These are phyloP conservation scores for Tichodroma muraria DNA, from an alignment of 2,113 vertebrate species.

Conservation along the genomic window DNA sequence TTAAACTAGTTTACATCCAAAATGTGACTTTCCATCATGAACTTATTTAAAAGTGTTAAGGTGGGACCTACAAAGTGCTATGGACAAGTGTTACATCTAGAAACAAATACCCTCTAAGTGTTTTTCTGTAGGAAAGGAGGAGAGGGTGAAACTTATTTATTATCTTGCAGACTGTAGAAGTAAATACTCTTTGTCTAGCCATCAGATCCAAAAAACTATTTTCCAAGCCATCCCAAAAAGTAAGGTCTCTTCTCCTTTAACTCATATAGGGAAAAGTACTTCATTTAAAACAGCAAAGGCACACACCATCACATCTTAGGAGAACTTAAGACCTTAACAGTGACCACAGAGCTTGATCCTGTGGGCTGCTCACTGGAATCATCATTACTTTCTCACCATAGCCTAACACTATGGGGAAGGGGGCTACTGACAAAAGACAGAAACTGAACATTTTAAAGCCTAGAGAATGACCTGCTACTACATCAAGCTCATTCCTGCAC, in stretches of 20 bases:
- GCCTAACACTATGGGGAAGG: not conserved
- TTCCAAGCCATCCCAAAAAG: not conserved
- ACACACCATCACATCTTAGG: not conserved
- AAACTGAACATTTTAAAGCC: not conserved
- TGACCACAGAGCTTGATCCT: not conserved
- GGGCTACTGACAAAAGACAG: not conserved
- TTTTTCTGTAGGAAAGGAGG: not conserved
- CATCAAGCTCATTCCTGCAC: not conserved
- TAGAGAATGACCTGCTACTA: not conserved
- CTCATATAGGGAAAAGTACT: not conserved
- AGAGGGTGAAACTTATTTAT: not conserved
- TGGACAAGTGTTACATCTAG: not conserved
- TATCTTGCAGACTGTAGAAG: not conserved
- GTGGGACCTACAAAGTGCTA: not conserved
- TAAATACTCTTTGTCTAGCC: not conserved
- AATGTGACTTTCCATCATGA: not conserved
- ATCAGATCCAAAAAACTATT: not conserved
- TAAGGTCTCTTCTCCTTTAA: not conserved
- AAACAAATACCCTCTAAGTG: not conserved
- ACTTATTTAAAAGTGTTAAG: not conserved
- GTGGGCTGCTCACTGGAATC: not conserved
- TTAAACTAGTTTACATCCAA: not conserved
- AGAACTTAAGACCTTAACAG: not conserved
- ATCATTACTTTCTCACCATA: not conserved
- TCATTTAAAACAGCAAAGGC: not conserved